Percentiles rank a stretch among this genome's conserved stretches.
Evolutionary conservation across 2,888 invertebrate species (phyloP).

Genomic region (Cistogaster globosa): DNA sequence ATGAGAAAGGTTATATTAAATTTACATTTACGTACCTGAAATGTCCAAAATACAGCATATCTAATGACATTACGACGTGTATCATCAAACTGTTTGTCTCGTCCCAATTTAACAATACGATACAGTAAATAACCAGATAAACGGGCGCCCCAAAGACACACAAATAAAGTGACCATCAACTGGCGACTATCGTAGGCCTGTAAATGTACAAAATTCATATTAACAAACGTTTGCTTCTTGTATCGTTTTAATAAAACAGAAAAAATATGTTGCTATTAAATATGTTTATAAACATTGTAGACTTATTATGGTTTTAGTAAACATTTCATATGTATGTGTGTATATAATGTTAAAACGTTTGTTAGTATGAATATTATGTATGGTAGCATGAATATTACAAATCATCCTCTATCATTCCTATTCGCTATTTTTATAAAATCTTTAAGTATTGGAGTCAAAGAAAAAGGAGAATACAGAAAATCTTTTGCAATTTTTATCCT

Average conservation of each 20-base stretch:
- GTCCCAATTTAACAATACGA: slow-evolving; percentile 93
- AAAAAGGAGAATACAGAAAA: too few species aligned
- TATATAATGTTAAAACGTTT: too few species aligned
- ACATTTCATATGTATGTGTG: neutral
- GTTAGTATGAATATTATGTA: too few species aligned
- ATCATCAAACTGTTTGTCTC: slow-evolving; percentile 95
- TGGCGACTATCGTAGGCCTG: slow-evolving; percentile 93
- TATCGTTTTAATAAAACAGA: neutral
- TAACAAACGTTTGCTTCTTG: slow-evolving; percentile 6
- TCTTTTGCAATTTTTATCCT: too few species aligned
- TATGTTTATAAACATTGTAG: neutral
- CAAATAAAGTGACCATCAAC: slow-evolving; percentile 94
- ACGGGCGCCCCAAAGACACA: slow-evolving; percentile 93
- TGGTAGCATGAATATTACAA: too few species aligned
- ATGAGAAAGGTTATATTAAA: neutral
- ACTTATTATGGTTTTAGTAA: neutral
- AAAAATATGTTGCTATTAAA: neutral
- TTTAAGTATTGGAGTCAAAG: too few species aligned
- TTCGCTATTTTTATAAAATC: too few species aligned
- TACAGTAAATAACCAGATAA: slow-evolving; percentile 95
- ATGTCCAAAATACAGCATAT: slow-evolving; percentile 96
- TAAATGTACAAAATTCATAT: slow-evolving; percentile 70
- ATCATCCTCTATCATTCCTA: too few species aligned
- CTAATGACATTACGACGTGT: slow-evolving; percentile 92
- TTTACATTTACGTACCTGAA: slow-evolving; percentile 86